A percentile compares a stretch with the other conserved stretches of the same genome.
Evolutionary conservation across 2,888 invertebrate species (phyloP).

Genomic region (Acrocyrtus sp.): DNA sequence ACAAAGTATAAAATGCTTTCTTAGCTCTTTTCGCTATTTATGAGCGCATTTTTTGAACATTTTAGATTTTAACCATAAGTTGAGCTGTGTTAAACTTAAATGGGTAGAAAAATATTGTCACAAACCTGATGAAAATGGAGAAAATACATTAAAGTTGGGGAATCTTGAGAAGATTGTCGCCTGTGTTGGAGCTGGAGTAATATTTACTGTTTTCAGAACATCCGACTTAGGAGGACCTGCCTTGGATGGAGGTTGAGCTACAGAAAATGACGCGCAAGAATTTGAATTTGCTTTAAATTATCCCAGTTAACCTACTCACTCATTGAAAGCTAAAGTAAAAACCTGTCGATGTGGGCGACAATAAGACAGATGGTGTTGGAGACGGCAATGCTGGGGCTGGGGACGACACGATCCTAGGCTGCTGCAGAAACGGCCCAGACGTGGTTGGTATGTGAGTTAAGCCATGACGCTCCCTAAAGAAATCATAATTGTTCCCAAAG

Average conservation of each 20-base stretch:
- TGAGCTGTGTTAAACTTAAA: background rate
- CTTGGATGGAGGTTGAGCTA: slow-evolving; percentile 15
- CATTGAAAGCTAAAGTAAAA: background rate
- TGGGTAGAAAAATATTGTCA: background rate
- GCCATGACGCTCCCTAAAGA: slow-evolving; percentile 37
- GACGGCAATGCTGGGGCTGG: slow-evolving; percentile 1
- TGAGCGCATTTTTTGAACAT: background rate
- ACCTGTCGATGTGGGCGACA: slow-evolving; percentile 17
- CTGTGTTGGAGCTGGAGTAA: slow-evolving; percentile 20
- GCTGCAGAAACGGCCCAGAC: slow-evolving; percentile 6
- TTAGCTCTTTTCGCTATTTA: no score
- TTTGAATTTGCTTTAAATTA: no score
- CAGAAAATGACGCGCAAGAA: background rate
- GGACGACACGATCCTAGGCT: slow-evolving; percentile 1
- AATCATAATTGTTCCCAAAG: slow-evolving; percentile 46
- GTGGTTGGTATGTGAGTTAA: slow-evolving; percentile 22
- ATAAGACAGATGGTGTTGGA: slow-evolving; percentile 13
- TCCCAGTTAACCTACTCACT: no score
- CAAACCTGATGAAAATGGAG: slow-evolving; percentile 36
- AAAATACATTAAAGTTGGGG: slow-evolving; percentile 13
- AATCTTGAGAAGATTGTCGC: slow-evolving; percentile 12
- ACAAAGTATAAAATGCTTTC: no score
- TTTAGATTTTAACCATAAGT: background rate
- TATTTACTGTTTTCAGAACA: no score
- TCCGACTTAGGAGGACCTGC: slow-evolving; percentile 13